These are phyloP conservation scores for Drosophila subpulchrella DNA, from an alignment of 1,140 invertebrate genomes.

Conservation along the genomic window DNA sequence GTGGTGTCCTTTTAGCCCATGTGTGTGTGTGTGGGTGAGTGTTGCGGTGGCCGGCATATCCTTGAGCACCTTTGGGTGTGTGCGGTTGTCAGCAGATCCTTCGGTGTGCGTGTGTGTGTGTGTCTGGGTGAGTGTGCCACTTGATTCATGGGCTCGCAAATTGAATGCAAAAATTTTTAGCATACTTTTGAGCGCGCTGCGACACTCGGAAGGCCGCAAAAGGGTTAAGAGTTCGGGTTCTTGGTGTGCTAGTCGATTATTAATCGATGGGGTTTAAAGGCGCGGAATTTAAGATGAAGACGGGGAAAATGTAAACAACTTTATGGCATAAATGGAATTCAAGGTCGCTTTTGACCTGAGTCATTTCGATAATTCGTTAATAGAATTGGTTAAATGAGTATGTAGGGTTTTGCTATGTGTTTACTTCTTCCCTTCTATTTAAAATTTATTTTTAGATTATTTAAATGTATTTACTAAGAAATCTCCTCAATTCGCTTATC, in stretches of 20 bases:
- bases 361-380: too few relatives aligned
- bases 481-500: background rate
- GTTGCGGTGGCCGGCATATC: constrained; percentile 13
- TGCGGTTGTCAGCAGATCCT: constrained; percentile 18
- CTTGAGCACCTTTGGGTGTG: constrained; percentile 32
- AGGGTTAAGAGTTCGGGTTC: background rate
- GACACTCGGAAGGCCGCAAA: background rate
- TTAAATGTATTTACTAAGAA: background rate
- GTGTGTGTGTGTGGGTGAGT: constrained; percentile 1
- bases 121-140: constrained; percentile 7
- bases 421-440: too few relatives aligned
- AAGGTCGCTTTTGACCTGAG: too few relatives aligned
- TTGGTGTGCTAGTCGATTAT: background rate
- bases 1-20: background rate
- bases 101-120: background rate
- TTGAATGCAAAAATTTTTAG: constrained; percentile 39
- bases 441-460: too few relatives aligned
- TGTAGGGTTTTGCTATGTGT: too few relatives aligned
- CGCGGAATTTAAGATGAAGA: background rate
- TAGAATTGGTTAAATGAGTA: too few relatives aligned
- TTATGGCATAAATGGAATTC: too few relatives aligned
- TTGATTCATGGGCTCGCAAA: constrained; percentile 32
- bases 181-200: constrained; percentile 21
- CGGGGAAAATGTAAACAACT: too few relatives aligned
- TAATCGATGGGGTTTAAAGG: background rate